These are phyloP conservation scores for Dinocampus coccinellae DNA, from an alignment of 2,888 invertebrate genomes.

Conservation along the genomic window DNA sequence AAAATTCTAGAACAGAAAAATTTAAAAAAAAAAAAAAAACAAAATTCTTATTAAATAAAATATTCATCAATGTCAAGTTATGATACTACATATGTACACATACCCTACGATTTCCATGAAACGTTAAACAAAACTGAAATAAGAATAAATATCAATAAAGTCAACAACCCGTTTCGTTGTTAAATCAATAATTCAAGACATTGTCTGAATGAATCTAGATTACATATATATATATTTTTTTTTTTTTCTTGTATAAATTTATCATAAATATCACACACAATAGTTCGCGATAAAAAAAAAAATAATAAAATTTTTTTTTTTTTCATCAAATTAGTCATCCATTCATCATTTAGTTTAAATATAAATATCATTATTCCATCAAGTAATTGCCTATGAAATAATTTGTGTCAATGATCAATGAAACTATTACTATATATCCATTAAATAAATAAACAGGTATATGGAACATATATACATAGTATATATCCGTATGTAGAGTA, in stretches of 20 bases:
- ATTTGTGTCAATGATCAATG: too few relatives aligned
- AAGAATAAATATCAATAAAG: neutral
- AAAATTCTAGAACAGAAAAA: neutral
- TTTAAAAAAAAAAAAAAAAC: neutral
- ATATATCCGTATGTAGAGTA: too few relatives aligned
- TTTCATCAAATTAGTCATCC: neutral
- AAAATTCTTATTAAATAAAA: neutral
- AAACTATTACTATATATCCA: too few relatives aligned
- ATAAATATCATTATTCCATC: neutral
- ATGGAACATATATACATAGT: too few relatives aligned
- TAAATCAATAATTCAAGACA: constrained; percentile 9
- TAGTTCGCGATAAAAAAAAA: too few relatives aligned
- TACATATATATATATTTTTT: neutral
- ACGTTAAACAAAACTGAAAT: neutral
- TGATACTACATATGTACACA: neutral
- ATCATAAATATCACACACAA: too few relatives aligned
- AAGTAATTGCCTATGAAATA: too few relatives aligned
- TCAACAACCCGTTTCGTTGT: neutral
- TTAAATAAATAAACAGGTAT: too few relatives aligned
- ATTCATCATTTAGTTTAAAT: too few relatives aligned
- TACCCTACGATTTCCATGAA: neutral
- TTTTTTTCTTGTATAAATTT: too few relatives aligned
- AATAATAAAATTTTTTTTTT: too few relatives aligned
- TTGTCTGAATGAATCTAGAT: neutral
- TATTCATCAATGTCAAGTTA: neutral